Percentiles rank a stretch among this genome's conserved stretches.
Conservation (phyloP, 2,797 vertebrate genomes). For the Sebastes aleutianus region DNA sequence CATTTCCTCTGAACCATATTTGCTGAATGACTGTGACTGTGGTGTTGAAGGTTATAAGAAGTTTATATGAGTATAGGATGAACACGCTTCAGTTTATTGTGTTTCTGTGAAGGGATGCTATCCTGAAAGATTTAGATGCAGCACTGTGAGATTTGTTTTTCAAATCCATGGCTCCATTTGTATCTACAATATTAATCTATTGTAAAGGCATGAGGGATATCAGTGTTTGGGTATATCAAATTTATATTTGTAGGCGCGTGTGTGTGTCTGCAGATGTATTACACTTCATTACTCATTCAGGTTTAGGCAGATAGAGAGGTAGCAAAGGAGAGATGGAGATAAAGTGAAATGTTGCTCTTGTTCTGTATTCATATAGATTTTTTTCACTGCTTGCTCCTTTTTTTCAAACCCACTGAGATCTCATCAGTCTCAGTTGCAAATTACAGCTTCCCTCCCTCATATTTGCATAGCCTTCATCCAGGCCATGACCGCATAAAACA, state of each 20-base stretch:
- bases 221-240: not conserved
- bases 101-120: not conserved
- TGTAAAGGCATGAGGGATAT: not conserved
- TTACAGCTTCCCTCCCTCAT: slow-evolving; percentile 28
- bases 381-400: not conserved
- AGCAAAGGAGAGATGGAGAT: slow-evolving; percentile 6
- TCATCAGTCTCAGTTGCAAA: slow-evolving; percentile 39
- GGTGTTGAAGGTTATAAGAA: slow-evolving; percentile 23
- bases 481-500: not conserved
- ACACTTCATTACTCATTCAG: slow-evolving; percentile 29
- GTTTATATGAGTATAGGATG: not conserved
- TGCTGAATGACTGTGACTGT: not conserved
- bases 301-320: slow-evolving; percentile 1
- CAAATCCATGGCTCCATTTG: not conserved
- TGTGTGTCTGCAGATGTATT: slow-evolving; percentile 8
- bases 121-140: not conserved
- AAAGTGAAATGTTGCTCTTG: slow-evolving; percentile 1
- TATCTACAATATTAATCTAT: slow-evolving; percentile 5
- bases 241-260: not conserved
- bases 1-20: slow-evolving; percentile 7
- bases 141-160: not conserved
- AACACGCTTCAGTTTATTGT: not conserved
- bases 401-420: not conserved
- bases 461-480: slow-evolving; percentile 33
- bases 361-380: slow-evolving; percentile 9